Percentiles rank a stretch among this genome's conserved stretches.
Conservation (phyloP, 2,113 vertebrate genomes). For the Callorhinus ursinus region DNA sequence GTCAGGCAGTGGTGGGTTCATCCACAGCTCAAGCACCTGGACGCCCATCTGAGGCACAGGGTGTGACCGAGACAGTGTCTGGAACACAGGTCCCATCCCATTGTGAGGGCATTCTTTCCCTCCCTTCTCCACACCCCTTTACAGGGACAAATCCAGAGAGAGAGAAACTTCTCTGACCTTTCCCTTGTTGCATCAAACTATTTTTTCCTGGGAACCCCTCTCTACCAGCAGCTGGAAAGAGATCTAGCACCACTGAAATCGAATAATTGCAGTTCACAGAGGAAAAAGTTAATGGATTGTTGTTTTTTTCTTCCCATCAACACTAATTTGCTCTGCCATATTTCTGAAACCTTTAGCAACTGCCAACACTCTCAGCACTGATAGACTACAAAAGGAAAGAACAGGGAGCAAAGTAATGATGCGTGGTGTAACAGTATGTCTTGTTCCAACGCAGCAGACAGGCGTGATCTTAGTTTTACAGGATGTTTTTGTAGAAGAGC, state of each 20-base stretch:
- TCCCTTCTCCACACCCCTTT: background rate
- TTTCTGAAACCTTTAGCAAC: background rate
- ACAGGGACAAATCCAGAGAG: background rate
- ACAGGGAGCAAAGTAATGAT: background rate
- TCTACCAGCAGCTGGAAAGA: background rate
- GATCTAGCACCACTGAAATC: background rate
- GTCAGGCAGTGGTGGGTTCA: background rate
- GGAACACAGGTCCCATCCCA: background rate
- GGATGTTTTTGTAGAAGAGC: background rate
- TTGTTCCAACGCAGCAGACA: background rate
- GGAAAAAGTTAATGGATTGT: background rate
- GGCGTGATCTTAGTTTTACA: background rate
- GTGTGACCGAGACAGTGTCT: background rate
- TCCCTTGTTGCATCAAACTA: background rate
- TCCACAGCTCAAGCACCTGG: background rate
- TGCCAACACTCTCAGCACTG: background rate
- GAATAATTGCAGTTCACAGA: background rate
- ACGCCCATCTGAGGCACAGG: background rate
- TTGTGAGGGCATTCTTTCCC: background rate
- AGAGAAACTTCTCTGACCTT: background rate
- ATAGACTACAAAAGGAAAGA: background rate
- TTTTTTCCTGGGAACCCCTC: background rate
- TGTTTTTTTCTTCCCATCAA: background rate
- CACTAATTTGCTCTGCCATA: background rate
- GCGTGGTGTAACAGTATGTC: background rate